Evolutionary conservation across 1,140 invertebrate species (phyloP), one percentile per base, ranked within the genome.

Genomic region (Apis florea): DNA sequence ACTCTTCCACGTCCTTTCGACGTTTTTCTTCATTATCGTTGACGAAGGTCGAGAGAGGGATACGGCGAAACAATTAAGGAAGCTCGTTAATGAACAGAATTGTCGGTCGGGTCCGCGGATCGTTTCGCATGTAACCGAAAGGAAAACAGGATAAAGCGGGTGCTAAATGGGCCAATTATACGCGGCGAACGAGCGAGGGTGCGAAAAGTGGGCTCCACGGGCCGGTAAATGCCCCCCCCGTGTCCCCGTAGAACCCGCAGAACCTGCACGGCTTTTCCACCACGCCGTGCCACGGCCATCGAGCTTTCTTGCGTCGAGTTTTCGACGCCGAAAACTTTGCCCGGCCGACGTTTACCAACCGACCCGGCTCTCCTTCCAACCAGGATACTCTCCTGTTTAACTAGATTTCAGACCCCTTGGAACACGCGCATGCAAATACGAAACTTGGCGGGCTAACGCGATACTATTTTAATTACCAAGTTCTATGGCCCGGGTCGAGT

Each of bases 121-220:
- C 86, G 86, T 86, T 87, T 79, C 85, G 82, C 82, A 82, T 87
- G 82, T 87, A 87, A 87, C 85, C 82, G 85, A 87, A 87, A 86
- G 86, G 86, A 87, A 87, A 87, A 87, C 79, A 87, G 85, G 85
- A 87, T 86, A 84, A 84, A 87, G 84, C 82, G 85, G 74, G 64
- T 71, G 86, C 85, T 87, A 87, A 87, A 87, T 87, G 82, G 82
- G 77, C 69, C 86, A 87, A 87, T 87, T 87, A 87, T 86, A 81
- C 85, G 70, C 61, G 73, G 85, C n/a, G 71, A 74, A 71, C 63
- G 61, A 72, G 31, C 59, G 77, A 84, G 85, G 81, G 81, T 71
- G 81, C 81, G 81, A 78, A 83, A 78, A 83, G 75, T 79, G 81
- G 68, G 70, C 76, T 72, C 40, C 68, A 47, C 49, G 73, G 80